These are phyloP conservation scores for Drosophila bocki DNA, from an alignment of 1,140 invertebrate genomes.

Conservation along the genomic window DNA sequence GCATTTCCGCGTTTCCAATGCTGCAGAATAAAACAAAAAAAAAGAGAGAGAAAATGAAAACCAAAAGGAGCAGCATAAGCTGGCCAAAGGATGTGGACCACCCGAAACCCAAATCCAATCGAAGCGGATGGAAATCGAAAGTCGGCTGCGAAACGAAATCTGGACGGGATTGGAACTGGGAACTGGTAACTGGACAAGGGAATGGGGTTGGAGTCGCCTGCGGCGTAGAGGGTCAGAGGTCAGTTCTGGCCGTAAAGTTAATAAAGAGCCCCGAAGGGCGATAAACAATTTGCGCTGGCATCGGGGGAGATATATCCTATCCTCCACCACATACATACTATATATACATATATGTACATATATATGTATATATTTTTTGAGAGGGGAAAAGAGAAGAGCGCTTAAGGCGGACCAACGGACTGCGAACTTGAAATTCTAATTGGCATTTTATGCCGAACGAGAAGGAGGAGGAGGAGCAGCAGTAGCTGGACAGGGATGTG, in stretches of 20 bases:
- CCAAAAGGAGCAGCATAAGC: conserved; percentile 16
- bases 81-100: background rate
- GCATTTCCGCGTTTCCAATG: conserved; percentile 74
- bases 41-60: background rate
- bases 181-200: background rate
- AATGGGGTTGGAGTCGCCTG: conserved; percentile 6
- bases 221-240: conserved; percentile 26
- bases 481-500: background rate
- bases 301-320: conserved; percentile 8
- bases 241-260: conserved; percentile 74
- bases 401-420: conserved; percentile 55
- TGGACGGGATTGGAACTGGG: conserved; percentile 3
- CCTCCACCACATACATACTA: background rate
- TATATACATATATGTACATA: no score
- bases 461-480: background rate
- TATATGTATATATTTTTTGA: background rate
- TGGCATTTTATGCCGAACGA: conserved; percentile 74
- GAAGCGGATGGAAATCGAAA: conserved; percentile 71
- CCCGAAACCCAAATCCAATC: conserved; percentile 42
- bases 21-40: conserved; percentile 18
- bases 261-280: conserved; percentile 70
- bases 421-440: conserved; percentile 82
- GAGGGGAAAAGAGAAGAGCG: conserved; percentile 6
- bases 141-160: conserved; percentile 30
- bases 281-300: conserved; percentile 74